Conservation (phyloP, 2,797 vertebrate species). For the Pterois miles region DNA sequence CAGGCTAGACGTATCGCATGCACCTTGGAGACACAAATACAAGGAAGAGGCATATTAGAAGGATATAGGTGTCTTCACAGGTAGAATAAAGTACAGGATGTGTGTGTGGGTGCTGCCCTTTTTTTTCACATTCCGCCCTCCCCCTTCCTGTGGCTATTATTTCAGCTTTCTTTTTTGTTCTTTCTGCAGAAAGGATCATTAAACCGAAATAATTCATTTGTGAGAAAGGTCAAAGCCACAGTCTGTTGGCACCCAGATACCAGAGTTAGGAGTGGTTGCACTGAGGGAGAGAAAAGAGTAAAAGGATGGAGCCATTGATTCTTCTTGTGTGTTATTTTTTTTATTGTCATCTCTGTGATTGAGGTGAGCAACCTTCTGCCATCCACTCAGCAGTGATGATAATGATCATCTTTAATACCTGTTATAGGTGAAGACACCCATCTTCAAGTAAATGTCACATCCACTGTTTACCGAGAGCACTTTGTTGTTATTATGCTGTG, state of each 20-base stretch:
- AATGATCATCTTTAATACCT: conserved; percentile 70
- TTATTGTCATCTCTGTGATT: conserved; percentile 61
- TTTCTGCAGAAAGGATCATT: conserved; percentile 76
- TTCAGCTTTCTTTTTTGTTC: conserved; percentile 67
- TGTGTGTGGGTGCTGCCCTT: conserved; percentile 55
- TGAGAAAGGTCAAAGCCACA: conserved; percentile 79
- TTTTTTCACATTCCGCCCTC: conserved; percentile 12
- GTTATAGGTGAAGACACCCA: conserved; percentile 62
- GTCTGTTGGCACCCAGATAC: conserved; percentile 72
- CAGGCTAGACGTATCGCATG: conserved; percentile 33
- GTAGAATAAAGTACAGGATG: conserved; percentile 33
- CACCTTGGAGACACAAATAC: conserved; percentile 51
- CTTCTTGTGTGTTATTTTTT: conserved; percentile 1
- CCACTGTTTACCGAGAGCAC: conserved; percentile 51
- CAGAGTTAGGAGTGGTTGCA: conserved; percentile 50
- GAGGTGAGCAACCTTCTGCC: conserved; percentile 59
- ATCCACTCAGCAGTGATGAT: conserved; percentile 51
- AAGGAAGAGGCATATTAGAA: conserved; percentile 48
- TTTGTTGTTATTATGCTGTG: conserved; percentile 63
- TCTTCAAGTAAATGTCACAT: conserved; percentile 69
- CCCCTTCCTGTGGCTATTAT: conserved; percentile 57
- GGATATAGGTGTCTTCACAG: conserved; percentile 56
- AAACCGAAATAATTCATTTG: conserved; percentile 82
- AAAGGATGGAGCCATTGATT: conserved; percentile 48
- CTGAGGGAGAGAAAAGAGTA: conserved; percentile 26